Conservation (phyloP, 2,888 invertebrate species). For the Cephus pygmeus region DNA sequence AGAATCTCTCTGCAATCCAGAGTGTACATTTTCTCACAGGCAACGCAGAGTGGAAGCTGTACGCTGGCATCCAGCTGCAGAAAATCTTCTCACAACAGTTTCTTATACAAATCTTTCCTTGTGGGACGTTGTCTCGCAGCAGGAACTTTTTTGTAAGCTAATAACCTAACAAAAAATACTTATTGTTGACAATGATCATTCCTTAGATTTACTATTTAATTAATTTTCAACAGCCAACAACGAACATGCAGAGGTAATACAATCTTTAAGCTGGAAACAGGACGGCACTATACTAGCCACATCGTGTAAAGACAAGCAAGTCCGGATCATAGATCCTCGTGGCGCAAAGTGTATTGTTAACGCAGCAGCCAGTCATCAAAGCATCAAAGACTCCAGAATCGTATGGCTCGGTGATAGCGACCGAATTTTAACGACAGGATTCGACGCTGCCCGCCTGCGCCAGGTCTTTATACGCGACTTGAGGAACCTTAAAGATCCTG, state of each 20-base stretch:
- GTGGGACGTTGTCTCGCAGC: constrained; percentile 87
- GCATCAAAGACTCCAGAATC: constrained; percentile 90
- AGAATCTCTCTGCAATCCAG: constrained; percentile 80
- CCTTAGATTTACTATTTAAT: constrained; percentile 9
- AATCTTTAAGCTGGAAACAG: constrained; percentile 90
- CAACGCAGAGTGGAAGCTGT: constrained; percentile 90
- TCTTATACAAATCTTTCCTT: constrained; percentile 84
- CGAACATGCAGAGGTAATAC: constrained; percentile 88
- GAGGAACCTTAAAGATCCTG: constrained; percentile 80
- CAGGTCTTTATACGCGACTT: constrained; percentile 91
- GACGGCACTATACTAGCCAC: constrained; percentile 86
- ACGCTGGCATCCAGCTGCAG: constrained; percentile 91
- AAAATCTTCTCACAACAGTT: constrained; percentile 88
- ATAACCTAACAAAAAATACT: neutral
- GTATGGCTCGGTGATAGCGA: constrained; percentile 91
- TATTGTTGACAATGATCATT: constrained; percentile 5
- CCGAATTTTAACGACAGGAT: constrained; percentile 88
- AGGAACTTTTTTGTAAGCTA: constrained; percentile 79
- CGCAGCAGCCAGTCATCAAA: constrained; percentile 83
- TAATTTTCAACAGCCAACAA: constrained; percentile 69
- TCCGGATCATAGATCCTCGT: constrained; percentile 88
- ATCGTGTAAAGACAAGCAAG: constrained; percentile 91
- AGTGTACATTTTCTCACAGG: constrained; percentile 84
- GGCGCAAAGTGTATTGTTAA: constrained; percentile 66
- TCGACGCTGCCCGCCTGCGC: constrained; percentile 85